Percentiles rank a stretch among this genome's conserved stretches.
These are phyloP conservation scores for Parazoanthus swiftii DNA, from an alignment of 92 coral and sea anemone genomes.

Conservation along the genomic window DNA sequence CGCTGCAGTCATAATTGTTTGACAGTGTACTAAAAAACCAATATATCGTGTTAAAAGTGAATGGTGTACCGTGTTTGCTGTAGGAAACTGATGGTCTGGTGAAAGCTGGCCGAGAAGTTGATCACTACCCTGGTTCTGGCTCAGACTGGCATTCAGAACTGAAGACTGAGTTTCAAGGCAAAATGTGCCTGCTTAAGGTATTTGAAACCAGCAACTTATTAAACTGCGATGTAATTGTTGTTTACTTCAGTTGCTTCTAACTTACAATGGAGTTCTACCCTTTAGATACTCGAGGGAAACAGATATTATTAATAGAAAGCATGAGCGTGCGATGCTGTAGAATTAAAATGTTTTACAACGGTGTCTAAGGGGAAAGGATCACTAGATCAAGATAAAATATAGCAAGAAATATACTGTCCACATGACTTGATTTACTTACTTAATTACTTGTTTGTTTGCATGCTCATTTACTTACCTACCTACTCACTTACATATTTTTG, in stretches of 20 bases:
- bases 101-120: slow-evolving; percentile 72
- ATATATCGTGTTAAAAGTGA: neutral
- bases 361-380: neutral
- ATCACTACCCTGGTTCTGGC: slow-evolving; percentile 68
- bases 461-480: too few relatives aligned
- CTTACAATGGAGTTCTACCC: too few relatives aligned
- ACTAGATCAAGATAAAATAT: neutral
- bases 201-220: neutral
- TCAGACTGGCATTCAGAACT: slow-evolving; percentile 50
- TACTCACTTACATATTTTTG: too few relatives aligned
- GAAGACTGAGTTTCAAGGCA: slow-evolving; percentile 66
- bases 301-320: too few relatives aligned
- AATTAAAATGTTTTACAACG: neutral
- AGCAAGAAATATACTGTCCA: neutral
- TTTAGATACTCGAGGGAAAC: too few relatives aligned
- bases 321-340: neutral
- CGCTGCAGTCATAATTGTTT: neutral
- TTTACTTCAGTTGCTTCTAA: too few relatives aligned
- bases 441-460: too few relatives aligned
- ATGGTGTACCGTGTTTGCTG: neutral
- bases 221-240: neutral
- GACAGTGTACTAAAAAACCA: neutral
- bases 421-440: too few relatives aligned
- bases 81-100: slow-evolving; percentile 85
- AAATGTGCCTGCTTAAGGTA: slow-evolving; percentile 73